These are phyloP conservation scores for Thunnus thynnus DNA, from an alignment of 2,113 vertebrate species.

Conservation along the genomic window DNA sequence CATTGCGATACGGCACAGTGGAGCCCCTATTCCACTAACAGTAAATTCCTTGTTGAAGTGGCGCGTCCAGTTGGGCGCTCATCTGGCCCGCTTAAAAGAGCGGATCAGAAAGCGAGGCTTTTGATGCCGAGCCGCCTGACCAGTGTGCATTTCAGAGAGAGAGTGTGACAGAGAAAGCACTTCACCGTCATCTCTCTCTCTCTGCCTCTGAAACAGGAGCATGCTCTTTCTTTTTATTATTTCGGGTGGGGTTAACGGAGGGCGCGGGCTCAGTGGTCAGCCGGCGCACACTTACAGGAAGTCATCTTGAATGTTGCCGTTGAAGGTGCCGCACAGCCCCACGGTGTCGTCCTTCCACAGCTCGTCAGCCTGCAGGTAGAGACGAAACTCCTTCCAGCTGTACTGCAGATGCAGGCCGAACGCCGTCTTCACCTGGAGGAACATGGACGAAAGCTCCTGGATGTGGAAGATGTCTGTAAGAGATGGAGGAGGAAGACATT, in stretches of 20 bases:
- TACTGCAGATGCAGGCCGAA: constrained; percentile 92
- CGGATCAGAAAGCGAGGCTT: constrained; percentile 69
- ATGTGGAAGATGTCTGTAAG: constrained; percentile 91
- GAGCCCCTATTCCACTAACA: constrained; percentile 68
- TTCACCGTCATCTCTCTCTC: constrained; percentile 59
- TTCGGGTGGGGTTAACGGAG: constrained; percentile 2
- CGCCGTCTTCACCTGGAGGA: constrained; percentile 90
- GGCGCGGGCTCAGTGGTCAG: constrained; percentile 45
- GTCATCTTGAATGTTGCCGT: constrained; percentile 96
- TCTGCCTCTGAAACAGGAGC: constrained; percentile 64
- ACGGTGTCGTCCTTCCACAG: constrained; percentile 92
- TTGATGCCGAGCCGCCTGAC: constrained; percentile 67
- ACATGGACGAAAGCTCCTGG: constrained; percentile 92
- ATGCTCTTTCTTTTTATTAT: constrained; percentile 20
- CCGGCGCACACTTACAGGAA: constrained; percentile 89
- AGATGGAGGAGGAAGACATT: not conserved
- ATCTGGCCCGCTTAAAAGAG: constrained; percentile 73
- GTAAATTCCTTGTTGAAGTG: constrained; percentile 78
- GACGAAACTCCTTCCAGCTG: constrained; percentile 90
- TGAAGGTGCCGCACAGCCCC: constrained; percentile 97
- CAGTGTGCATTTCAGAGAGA: constrained; percentile 78
- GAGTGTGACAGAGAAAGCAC: constrained; percentile 56
- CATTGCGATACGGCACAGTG: constrained; percentile 63
- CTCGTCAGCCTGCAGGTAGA: constrained; percentile 90
- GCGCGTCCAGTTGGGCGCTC: constrained; percentile 68